phyloP scores from a whole-genome alignment of 2,113 vertebrate species.

The Rhea americana region DNA sequence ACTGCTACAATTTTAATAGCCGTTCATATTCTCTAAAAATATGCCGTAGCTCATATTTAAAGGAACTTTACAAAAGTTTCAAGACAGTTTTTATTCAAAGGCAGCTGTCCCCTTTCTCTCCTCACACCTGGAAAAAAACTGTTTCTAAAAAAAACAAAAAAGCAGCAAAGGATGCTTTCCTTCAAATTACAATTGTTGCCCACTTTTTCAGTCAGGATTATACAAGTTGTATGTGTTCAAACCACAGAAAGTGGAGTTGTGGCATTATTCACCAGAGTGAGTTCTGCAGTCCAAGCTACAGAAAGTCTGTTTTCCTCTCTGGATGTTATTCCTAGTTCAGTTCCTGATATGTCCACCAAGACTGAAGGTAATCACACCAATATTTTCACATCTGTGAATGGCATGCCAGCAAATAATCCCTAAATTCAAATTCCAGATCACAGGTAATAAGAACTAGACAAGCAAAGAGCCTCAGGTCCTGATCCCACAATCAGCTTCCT shows the following conservation, averaged over 20 bases:
- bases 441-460: not conserved
- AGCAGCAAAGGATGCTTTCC: not conserved
- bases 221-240: not conserved
- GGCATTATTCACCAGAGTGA: not conserved
- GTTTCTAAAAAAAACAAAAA: not conserved
- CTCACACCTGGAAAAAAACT: not conserved
- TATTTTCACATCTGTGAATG: not conserved
- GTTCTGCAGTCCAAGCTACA: not conserved
- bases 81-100: not conserved
- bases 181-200: not conserved
- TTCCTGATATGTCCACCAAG: rapidly evolving
- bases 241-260: not conserved
- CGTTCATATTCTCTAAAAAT: not conserved
- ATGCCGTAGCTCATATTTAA: conserved; percentile 5
- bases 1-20: conserved; percentile 36
- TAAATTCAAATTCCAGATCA: not conserved
- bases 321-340: not conserved
- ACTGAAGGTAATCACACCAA: rapidly evolving
- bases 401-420: not conserved
- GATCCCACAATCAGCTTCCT: not conserved
- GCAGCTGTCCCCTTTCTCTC: not conserved
- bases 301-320: not conserved
- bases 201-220: not conserved
- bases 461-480: not conserved
- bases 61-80: conserved; percentile 26